phyloP scores from a whole-genome alignment of 92 coral and sea anemone species.

The Porites rus region DNA sequence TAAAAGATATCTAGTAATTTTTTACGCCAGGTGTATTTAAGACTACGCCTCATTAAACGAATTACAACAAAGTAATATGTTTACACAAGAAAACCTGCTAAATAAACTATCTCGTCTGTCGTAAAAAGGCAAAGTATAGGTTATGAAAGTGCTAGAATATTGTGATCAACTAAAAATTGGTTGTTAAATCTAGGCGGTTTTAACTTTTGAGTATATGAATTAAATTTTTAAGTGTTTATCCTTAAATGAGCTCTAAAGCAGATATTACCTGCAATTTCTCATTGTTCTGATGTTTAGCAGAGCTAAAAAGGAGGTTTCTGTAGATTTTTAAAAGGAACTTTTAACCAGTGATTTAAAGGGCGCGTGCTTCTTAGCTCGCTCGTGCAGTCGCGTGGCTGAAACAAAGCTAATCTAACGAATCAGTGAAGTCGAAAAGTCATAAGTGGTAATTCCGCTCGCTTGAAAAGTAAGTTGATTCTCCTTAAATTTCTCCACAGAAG shows the following conservation, averaged over 20 bases:
- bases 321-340: background rate
- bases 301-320: background rate
- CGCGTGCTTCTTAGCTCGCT: background rate
- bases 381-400: conserved; percentile 35
- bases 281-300: background rate
- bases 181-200: background rate
- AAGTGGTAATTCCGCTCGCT: background rate
- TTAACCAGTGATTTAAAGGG: background rate
- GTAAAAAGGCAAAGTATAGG: background rate
- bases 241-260: background rate
- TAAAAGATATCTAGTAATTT: background rate
- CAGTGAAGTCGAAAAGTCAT: conserved; percentile 47
- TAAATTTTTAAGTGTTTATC: background rate
- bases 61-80: conserved; percentile 21
- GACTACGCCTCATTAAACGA: conserved; percentile 36
- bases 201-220: background rate
- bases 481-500: conserved; percentile 44
- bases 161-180: conserved; percentile 21
- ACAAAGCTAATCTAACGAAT: conserved; percentile 36
- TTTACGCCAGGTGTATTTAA: background rate
- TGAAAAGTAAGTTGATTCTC: background rate
- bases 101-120: background rate
- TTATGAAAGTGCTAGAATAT: background rate
- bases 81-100: conserved; percentile 5
- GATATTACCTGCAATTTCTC: background rate